These are phyloP conservation scores for Halocynthia roretzi DNA, from an alignment of 23 tunicate genomes.

Conservation along the genomic window DNA sequence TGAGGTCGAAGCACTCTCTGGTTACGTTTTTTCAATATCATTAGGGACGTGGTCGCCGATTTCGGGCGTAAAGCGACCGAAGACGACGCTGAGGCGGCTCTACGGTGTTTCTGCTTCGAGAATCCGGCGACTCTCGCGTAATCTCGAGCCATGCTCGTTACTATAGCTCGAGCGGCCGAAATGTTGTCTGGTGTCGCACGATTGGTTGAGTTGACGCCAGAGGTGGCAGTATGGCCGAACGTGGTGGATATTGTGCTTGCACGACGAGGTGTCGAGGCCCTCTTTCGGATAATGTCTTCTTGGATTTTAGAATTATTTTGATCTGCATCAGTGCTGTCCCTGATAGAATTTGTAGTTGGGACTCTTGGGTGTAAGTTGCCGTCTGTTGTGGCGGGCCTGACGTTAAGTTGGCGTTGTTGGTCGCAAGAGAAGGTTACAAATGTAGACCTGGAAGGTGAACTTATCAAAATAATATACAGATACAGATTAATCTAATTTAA, in stretches of 20 bases:
- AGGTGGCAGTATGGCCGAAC: background rate
- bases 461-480: too few species aligned
- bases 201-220: background rate
- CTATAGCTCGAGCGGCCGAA: background rate
- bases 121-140: constrained; percentile 7
- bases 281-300: background rate
- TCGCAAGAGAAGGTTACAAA: background rate
- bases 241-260: constrained; percentile 1
- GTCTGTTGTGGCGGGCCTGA: constrained; percentile 1
- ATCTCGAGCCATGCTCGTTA: constrained; percentile 15
- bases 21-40: background rate
- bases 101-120: background rate
- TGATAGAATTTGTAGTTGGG: background rate
- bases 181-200: constrained; percentile 4
- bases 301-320: background rate
- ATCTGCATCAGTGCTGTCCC: background rate
- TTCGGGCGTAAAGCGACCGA: background rate
- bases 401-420: background rate
- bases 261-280: background rate
- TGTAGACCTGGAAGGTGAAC: background rate
- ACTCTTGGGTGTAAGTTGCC: background rate
- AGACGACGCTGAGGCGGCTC: constrained; percentile 3
- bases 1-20: background rate
- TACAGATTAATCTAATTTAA: too few species aligned
- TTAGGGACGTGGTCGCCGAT: background rate